Evolutionary conservation across 2,888 invertebrate genomes (phyloP).

Genomic region (Drosophila helvetica): DNA sequence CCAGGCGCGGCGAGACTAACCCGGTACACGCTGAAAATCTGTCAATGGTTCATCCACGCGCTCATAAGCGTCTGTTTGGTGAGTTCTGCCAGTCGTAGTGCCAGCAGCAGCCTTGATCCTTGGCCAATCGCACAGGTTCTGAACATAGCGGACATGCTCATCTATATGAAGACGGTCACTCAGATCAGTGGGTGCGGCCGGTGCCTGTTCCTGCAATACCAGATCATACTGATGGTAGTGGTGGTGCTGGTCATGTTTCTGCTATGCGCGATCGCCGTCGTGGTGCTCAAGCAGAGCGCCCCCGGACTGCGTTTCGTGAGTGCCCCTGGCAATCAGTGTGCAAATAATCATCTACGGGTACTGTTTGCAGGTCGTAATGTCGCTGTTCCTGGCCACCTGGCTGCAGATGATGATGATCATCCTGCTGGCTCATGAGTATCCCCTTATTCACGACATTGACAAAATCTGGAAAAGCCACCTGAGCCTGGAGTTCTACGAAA

Average conservation of each 20-base stretch:
- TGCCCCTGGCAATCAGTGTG: background rate
- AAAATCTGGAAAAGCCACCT: constrained; percentile 17
- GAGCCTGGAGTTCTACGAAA: constrained; percentile 28
- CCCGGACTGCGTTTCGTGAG: constrained; percentile 35
- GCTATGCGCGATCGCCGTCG: background rate
- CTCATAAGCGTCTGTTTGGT: background rate
- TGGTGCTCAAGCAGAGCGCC: constrained; percentile 22
- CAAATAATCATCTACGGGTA: background rate
- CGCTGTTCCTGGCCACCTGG: constrained; percentile 32
- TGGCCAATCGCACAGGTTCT: background rate
- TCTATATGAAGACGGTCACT: background rate
- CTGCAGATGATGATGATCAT: constrained; percentile 41
- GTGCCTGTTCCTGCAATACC: constrained; percentile 29
- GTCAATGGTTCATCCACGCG: background rate
- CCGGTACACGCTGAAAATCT: background rate
- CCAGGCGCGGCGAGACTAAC: accelerated
- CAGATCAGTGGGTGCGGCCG: background rate
- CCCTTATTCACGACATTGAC: constrained; percentile 25
- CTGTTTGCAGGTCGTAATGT: constrained; percentile 24
- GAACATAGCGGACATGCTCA: background rate
- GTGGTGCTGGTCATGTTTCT: background rate
- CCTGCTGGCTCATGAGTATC: constrained; percentile 25
- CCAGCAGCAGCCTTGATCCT: too few relatives aligned
- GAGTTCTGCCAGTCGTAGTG: background rate
- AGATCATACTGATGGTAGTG: background rate